Percentiles rank a stretch among this genome's conserved stretches.
Evolutionary conservation across 2,888 invertebrate species (phyloP).

Genomic region (Neoascia interrupta): DNA sequence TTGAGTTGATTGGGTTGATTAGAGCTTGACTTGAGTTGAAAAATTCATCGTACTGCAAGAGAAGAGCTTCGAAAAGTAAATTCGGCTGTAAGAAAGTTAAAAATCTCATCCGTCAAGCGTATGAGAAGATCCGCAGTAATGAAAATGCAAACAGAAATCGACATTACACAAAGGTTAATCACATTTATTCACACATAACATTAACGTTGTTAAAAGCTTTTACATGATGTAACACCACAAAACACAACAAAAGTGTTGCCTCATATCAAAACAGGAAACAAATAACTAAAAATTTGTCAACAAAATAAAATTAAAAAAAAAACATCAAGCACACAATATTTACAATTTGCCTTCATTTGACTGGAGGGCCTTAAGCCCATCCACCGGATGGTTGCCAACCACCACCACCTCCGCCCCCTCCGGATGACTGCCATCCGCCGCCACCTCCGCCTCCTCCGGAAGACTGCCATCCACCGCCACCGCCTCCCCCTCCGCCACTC

Average conservation of each 20-base stretch:
- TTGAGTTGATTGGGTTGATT: too few relatives aligned
- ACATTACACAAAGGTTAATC: constrained; percentile 30
- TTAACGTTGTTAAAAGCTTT: constrained; percentile 1
- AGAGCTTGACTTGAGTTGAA: too few relatives aligned
- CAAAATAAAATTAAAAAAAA: neutral
- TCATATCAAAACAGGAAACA: constrained; percentile 12
- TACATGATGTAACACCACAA: neutral
- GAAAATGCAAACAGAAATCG: neutral
- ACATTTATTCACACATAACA: constrained; percentile 43
- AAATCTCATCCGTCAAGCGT: too few relatives aligned
- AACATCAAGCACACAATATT: constrained; percentile 33
- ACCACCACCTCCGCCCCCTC: constrained; percentile 59
- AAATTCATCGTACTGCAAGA: too few relatives aligned
- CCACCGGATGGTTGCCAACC: constrained; percentile 71
- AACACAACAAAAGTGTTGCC: neutral
- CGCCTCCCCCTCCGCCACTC: constrained; percentile 42
- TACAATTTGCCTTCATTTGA: constrained; percentile 29
- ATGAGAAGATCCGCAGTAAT: too few relatives aligned
- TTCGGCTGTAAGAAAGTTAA: too few relatives aligned
- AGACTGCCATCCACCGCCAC: constrained; percentile 59
- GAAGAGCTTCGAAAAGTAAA: too few relatives aligned
- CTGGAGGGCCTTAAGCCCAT: constrained; percentile 72
- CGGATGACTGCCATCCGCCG: constrained; percentile 63
- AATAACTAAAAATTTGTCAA: neutral
- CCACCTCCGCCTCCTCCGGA: constrained; percentile 67